Percentiles rank a stretch among this genome's conserved stretches.
phyloP scores from a whole-genome alignment of 2,113 vertebrate species.

The Scomber japonicus region DNA sequence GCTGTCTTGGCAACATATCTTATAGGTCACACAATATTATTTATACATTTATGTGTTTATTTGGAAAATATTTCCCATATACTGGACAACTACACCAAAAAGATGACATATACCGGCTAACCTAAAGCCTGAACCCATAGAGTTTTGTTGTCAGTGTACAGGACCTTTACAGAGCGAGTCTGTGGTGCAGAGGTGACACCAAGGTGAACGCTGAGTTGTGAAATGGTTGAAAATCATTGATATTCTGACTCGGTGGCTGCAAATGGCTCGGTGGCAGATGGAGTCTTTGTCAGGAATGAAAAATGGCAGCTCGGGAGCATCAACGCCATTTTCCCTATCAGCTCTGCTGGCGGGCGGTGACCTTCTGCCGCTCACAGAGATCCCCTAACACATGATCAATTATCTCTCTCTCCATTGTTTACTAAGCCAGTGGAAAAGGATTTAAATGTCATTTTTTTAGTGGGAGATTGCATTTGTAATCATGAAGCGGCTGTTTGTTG shows the following conservation, averaged over 20 bases:
- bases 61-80: too few species aligned
- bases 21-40: too few species aligned
- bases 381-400: constrained; percentile 86
- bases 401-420: constrained; percentile 84
- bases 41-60: too few species aligned
- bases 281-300: constrained; percentile 97
- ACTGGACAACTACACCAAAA: too few species aligned
- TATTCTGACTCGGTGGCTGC: constrained; percentile 94
- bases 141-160: constrained; percentile 64
- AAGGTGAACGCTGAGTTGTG: constrained; percentile 92
- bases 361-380: constrained; percentile 86
- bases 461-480: constrained; percentile 29
- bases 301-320: constrained; percentile 92
- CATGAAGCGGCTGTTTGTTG: constrained; percentile 32
- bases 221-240: constrained; percentile 95
- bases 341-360: constrained; percentile 86
- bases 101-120: too few species aligned
- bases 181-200: constrained; percentile 90
- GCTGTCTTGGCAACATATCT: too few species aligned
- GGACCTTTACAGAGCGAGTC: constrained; percentile 68
- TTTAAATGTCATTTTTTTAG: constrained; percentile 77
- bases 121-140: neutral
- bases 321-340: constrained; percentile 86
- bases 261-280: constrained; percentile 97
- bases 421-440: constrained; percentile 80